phyloP scores from a whole-genome alignment of 2,113 vertebrate species.

The Macrotis lagotis region DNA sequence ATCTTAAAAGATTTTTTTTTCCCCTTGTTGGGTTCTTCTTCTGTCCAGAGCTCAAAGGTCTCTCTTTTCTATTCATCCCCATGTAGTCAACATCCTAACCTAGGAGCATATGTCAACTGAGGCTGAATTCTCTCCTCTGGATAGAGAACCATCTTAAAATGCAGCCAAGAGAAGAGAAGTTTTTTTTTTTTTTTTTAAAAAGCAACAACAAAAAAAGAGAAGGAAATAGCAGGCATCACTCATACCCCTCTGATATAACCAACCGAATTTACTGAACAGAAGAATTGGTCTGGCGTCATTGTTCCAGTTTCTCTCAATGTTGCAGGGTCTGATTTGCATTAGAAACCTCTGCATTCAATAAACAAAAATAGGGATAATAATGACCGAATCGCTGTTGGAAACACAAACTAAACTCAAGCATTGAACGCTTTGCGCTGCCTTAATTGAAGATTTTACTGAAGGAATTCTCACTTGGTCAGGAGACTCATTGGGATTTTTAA shows the following conservation, averaged over 20 bases:
- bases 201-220: not conserved
- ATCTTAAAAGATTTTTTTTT: slow-evolving; percentile 59
- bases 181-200: no score
- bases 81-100: slow-evolving; percentile 31
- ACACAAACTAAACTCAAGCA: slow-evolving; percentile 69
- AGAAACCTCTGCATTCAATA: slow-evolving; percentile 56
- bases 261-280: not conserved
- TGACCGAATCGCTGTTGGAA: slow-evolving; percentile 52
- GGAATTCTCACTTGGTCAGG: slow-evolving; percentile 73
- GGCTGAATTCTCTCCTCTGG: not conserved
- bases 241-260: not conserved
- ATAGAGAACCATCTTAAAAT: not conserved
- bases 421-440: slow-evolving; percentile 65
- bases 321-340: slow-evolving; percentile 54
- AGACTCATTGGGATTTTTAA: slow-evolving; percentile 75
- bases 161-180: not conserved
- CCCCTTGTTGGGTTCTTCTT: slow-evolving; percentile 5
- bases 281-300: slow-evolving; percentile 44
- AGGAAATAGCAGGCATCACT: not conserved
- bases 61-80: slow-evolving; percentile 40
- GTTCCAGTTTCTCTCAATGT: slow-evolving; percentile 52
- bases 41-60: not conserved
- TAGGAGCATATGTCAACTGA: not conserved
- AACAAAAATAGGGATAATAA: slow-evolving; percentile 45
- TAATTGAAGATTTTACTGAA: slow-evolving; percentile 56